Evolutionary conservation across 2,113 vertebrate genomes (phyloP), one percentile per base, ranked within the genome.

Genomic region (Tyto alba): DNA sequence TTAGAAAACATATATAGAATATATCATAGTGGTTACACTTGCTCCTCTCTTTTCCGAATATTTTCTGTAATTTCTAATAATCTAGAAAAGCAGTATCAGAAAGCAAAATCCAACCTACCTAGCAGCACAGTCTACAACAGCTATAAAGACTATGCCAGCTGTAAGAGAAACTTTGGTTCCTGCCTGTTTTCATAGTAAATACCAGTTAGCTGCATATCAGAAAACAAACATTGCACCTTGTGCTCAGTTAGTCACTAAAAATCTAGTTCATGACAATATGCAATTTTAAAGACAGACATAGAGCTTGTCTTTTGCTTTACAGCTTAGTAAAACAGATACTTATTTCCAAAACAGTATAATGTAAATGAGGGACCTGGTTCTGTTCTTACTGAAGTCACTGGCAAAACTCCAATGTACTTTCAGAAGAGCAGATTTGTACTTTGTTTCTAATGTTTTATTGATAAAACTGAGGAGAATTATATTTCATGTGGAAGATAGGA

Each of bases 1-100:
- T 97, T 97, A 97, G 92, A 97, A 97, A 97, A 96, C 48, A 89
- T 93, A 95, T 41, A 84, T 5, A 89, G 74, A 85, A 81, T 71
- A 79, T 68, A 88, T 50, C 0, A 0, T 93, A 96, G 96, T 97
- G 93, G 96, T 96, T 95, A 95, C 41, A 92, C 10, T 89, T 91
- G 75, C 38, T 93, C 67, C 64, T 36, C 25, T 72, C 86, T 96
- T 92, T 76, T 73, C 87, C 63, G 93, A 73, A 23, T 72, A 20
- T 91, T 89, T 92, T 80, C 56, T 6, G 2, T 56, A 82, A 56
- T 13, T 93, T 59, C 71, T 95, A 41, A 63, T 95, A 62, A 89
- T 69, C 45, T 79, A 82, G 77, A 84, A 89, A 94, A 93, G 83
- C 76, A 84, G 41, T 76, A 93, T 74, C 38, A 67, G 86, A 94